Evolutionary conservation across 2,797 vertebrate species (phyloP).

Genomic region (Gorsachius magnificus): DNA sequence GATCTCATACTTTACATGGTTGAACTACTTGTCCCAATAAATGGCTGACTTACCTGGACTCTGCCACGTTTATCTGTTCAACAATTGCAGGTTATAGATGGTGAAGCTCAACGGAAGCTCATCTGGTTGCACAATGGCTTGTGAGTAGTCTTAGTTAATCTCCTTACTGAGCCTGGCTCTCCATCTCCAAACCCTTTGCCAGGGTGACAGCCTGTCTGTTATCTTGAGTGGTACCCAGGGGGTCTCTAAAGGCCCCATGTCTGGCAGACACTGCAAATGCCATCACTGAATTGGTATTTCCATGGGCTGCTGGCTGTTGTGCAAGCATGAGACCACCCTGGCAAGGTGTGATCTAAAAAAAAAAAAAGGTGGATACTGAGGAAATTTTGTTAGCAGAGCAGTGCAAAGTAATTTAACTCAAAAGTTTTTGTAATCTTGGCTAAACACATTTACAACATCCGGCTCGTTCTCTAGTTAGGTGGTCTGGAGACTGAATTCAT

Average conservation of each 20-base stretch:
- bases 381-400: background rate
- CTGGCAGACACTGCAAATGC: background rate
- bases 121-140: background rate
- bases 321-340: conserved; percentile 14
- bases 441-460: conserved; percentile 11
- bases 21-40: background rate
- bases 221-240: background rate
- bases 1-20: background rate
- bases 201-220: background rate
- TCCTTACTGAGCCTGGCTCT: background rate
- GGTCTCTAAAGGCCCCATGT: background rate
- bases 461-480: conserved; percentile 40
- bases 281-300: background rate
- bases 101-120: background rate
- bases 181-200: background rate
- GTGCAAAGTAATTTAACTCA: background rate
- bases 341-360: conserved; percentile 2
- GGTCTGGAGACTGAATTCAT: conserved; percentile 54
- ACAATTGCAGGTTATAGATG: background rate
- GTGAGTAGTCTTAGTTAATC: background rate
- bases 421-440: conserved; percentile 33
- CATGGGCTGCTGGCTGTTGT: background rate
- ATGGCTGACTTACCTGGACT: background rate
- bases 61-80: background rate
- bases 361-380: background rate